Evolutionary conservation across 2,113 vertebrate genomes (phyloP).

Genomic region (Coreoperca whiteheadi): DNA sequence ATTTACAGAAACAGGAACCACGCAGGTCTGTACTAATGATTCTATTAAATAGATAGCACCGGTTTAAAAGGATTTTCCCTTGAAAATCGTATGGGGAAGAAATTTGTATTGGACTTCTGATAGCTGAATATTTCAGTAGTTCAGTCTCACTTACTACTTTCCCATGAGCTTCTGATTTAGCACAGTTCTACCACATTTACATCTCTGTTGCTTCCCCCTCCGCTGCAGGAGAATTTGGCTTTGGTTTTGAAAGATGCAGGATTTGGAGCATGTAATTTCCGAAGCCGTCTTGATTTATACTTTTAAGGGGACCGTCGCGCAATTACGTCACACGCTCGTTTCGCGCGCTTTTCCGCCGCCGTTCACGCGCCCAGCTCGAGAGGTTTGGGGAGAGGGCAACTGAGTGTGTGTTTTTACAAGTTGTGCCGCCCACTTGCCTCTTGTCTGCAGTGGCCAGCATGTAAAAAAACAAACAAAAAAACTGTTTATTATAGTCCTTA

Average conservation of each 20-base stretch:
- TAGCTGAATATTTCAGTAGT: background rate
- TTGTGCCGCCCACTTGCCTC: constrained; percentile 32
- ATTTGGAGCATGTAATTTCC: constrained; percentile 72
- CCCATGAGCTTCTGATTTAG: constrained; percentile 13
- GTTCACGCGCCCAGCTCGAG: constrained; percentile 2
- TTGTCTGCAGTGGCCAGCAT: constrained; percentile 9
- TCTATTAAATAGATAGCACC: background rate
- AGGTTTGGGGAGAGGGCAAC: constrained; percentile 34
- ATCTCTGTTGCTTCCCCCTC: constrained; percentile 18
- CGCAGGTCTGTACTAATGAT: background rate
- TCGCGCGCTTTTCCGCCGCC: constrained; percentile 27
- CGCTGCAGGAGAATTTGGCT: constrained; percentile 19
- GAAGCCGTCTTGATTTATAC: constrained; percentile 56
- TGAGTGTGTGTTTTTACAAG: constrained; percentile 21
- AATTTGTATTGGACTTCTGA: background rate
- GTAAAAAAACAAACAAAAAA: too few relatives aligned
- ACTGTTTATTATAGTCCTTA: background rate
- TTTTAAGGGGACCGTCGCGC: constrained; percentile 40
- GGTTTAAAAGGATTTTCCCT: background rate
- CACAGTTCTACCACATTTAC: constrained; percentile 27
- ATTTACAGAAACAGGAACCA: background rate
- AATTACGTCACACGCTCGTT: constrained; percentile 66
- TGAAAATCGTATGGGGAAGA: background rate
- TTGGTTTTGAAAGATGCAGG: constrained; percentile 60
- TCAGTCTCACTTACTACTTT: constrained; percentile 22